phyloP scores from a whole-genome alignment of 2,113 vertebrate species.

The Pluvianellus socialis region DNA sequence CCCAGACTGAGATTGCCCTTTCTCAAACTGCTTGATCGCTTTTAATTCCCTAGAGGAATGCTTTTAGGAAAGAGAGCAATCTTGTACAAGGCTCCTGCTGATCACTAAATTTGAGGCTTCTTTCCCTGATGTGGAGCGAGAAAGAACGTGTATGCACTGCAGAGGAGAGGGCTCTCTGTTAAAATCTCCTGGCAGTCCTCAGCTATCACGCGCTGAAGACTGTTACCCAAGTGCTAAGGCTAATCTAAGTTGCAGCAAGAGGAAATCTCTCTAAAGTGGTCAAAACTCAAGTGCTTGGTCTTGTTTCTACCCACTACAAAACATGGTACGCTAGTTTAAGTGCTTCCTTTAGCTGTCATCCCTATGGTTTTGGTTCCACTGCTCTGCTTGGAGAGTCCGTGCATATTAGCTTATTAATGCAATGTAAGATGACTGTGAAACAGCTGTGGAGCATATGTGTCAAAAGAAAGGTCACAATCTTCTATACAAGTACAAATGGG shows the following conservation, averaged over 20 bases:
- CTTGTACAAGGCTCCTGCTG: neutral
- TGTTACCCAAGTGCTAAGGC: neutral
- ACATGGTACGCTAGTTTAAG: neutral
- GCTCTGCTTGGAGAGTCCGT: neutral
- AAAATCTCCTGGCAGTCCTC: neutral
- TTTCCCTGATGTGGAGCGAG: neutral
- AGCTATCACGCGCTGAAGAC: neutral
- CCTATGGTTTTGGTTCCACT: neutral
- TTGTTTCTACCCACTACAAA: neutral
- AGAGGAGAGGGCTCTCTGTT: neutral
- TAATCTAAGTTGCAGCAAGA: neutral
- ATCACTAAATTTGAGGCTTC: neutral
- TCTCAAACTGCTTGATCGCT: neutral
- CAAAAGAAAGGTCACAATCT: neutral
- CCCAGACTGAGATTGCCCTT: neutral
- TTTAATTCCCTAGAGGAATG: neutral
- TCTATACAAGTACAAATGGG: neutral
- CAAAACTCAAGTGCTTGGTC: neutral
- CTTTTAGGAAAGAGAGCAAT: neutral
- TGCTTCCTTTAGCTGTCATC: neutral
- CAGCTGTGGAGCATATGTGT: neutral
- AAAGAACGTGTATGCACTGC: neutral
- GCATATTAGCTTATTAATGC: neutral
- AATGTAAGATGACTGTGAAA: neutral
- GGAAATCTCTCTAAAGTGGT: neutral